phyloP scores from a whole-genome alignment of 2,888 invertebrate species.

The Oconnorella tubifera region DNA sequence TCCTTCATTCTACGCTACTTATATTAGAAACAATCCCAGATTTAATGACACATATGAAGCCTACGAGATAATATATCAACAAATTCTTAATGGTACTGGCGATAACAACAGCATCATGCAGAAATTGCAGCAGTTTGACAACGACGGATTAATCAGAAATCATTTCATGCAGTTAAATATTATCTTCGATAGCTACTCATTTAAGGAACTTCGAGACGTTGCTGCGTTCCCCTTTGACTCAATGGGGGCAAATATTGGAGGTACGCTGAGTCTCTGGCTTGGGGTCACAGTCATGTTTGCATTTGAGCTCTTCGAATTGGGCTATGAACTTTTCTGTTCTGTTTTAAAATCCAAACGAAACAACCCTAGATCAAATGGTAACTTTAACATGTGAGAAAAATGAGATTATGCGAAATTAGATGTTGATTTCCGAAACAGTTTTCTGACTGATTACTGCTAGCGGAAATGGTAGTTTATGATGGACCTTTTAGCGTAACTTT shows the following conservation, averaged over 20 bases:
- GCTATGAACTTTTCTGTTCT: no score
- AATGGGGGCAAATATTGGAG: conserved; percentile 6
- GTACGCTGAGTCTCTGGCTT: conserved; percentile 8
- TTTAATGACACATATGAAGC: neutral
- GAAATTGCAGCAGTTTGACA: neutral
- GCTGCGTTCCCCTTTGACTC: neutral
- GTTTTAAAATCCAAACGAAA: no score
- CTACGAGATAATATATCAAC: neutral
- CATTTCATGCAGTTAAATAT: neutral
- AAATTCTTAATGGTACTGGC: neutral
- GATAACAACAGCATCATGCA: neutral
- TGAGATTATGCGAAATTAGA: no score
- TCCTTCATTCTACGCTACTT: neutral
- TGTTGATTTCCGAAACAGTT: no score
- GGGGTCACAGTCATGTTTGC: conserved; percentile 4
- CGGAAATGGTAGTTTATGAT: no score
- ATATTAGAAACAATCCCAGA: neutral
- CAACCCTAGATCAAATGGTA: no score
- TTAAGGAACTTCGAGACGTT: neutral
- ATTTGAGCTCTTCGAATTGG: conserved; percentile 7
- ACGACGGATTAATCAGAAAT: neutral
- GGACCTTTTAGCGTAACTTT: no score
- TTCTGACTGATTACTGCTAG: no score
- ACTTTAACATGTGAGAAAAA: no score
- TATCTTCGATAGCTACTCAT: neutral